Evolutionary conservation across 2,797 vertebrate genomes (phyloP), one percentile per base, ranked within the genome.

Genomic region (Amblyraja radiata): DNA sequence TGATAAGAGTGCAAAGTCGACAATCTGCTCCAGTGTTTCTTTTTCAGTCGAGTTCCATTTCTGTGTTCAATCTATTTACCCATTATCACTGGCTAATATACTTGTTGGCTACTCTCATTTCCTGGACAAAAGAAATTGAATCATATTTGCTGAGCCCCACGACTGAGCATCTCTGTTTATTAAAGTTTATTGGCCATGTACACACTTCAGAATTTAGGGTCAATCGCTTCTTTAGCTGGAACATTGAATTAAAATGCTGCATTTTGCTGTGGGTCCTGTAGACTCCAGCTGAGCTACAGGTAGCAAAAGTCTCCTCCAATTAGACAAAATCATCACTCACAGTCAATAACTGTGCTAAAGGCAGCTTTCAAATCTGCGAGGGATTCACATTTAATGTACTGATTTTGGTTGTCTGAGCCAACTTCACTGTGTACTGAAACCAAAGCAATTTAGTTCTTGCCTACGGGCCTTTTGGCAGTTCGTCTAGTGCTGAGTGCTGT

Each of bases 381-480:
- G 98, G 97, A 97, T 98, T 98, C 97, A 95, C 97, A 97, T 98
- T 97, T 98, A 98, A 98, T 98, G 98, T 97, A 98, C 98, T 98
- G 98, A 98, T 98, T 98, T 97, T 97, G 98, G 98, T 98, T 98
- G 98, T 98, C 98, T 98, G 97, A 96, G 98, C 98, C 98, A 98
- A 98, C 98, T 98, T 98, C 97, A 97, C 98, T 98, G 97, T 98
- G 97, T 98, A 97, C 97, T 97, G 97, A 98, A 99, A 99, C 98
- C 98, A 99, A 99, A 99, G 98, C 98, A 99, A 99, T 99, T 99
- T 98, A 98, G 98, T 97, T 97, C 96, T 98, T 96, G 98, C 98
- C 98, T 97, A 97, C 97, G 98, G 98, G 97, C 97, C 96, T 98
- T 98, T 97, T 98, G 98, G 98, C 98, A 98, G 97, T 97, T 97